Evolutionary conservation across 2,797 vertebrate species (phyloP).

Genomic region (Fundulus diaphanus): DNA sequence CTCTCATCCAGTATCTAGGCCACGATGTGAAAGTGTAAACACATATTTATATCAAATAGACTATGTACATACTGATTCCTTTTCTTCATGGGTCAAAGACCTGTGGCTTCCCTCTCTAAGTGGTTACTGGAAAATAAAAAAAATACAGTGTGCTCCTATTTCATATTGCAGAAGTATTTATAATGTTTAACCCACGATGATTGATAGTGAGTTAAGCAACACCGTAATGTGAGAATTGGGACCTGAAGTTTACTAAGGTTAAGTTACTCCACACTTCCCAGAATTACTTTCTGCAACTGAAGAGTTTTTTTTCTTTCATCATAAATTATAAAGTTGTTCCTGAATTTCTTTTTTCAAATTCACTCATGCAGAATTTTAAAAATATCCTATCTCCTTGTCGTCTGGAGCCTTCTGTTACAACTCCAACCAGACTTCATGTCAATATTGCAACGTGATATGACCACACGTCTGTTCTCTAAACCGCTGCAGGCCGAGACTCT

Average conservation of each 20-base stretch:
- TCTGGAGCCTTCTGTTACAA: constrained; percentile 33
- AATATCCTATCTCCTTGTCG: constrained; percentile 20
- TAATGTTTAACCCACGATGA: constrained; percentile 25
- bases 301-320: neutral
- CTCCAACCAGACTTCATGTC: constrained; percentile 61
- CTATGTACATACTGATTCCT: neutral
- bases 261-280: constrained; percentile 21
- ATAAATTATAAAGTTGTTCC: neutral
- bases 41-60: neutral
- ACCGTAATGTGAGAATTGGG: constrained; percentile 31
- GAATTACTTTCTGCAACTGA: constrained; percentile 1
- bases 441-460: constrained; percentile 62
- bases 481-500: constrained; percentile 48
- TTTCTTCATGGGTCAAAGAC: neutral
- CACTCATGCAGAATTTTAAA: neutral
- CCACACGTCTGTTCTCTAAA: constrained; percentile 58
- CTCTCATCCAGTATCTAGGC: too few relatives aligned
- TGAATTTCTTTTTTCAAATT: neutral
- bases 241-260: constrained; percentile 21
- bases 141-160: constrained; percentile 39
- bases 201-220: constrained; percentile 38
- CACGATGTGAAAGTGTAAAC: neutral
- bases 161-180: constrained; percentile 58
- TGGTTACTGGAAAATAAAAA: constrained; percentile 6
- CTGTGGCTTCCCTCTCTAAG: constrained; percentile 37